These are phyloP conservation scores for Spea multiplicata DNA, from an alignment of 2,113 vertebrate species.

Conservation along the genomic window DNA sequence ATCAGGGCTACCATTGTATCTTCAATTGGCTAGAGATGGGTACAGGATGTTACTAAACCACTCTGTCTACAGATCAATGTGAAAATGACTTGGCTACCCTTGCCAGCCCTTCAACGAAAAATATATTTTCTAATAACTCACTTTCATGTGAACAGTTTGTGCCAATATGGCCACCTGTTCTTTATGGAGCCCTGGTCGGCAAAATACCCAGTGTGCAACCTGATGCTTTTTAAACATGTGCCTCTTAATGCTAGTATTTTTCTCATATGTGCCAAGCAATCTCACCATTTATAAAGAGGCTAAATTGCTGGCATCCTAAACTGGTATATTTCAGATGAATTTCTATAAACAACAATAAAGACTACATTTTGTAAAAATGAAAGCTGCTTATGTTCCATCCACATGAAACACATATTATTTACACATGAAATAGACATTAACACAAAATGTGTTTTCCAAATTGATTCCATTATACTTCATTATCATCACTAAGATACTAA, in stretches of 20 bases:
- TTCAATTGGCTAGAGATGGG: neutral
- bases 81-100: slow-evolving; percentile 9
- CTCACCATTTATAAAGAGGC: slow-evolving; percentile 44
- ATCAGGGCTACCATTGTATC: neutral
- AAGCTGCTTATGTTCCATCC: slow-evolving; percentile 34
- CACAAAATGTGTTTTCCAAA: slow-evolving; percentile 20
- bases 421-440: slow-evolving; percentile 39
- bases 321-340: slow-evolving; percentile 33
- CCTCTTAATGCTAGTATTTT: slow-evolving; percentile 33
- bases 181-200: slow-evolving; percentile 36
- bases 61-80: neutral
- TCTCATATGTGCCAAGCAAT: slow-evolving; percentile 35
- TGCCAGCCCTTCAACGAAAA: slow-evolving; percentile 4
- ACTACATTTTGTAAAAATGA: slow-evolving; percentile 34
- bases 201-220: slow-evolving; percentile 29
- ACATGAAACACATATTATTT: slow-evolving; percentile 33
- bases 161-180: slow-evolving; percentile 44
- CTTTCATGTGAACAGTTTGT: slow-evolving; percentile 7
- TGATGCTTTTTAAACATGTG: slow-evolving; percentile 43
- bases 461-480: slow-evolving; percentile 17
- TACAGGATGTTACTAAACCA: slow-evolving; percentile 6
- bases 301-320: slow-evolving; percentile 30
- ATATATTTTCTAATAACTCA: slow-evolving; percentile 35
- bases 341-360: slow-evolving; percentile 44
- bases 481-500: slow-evolving; percentile 1